Evolutionary conservation across 2,888 invertebrate genomes (phyloP).

Genomic region (Epirrhoe alternata): DNA sequence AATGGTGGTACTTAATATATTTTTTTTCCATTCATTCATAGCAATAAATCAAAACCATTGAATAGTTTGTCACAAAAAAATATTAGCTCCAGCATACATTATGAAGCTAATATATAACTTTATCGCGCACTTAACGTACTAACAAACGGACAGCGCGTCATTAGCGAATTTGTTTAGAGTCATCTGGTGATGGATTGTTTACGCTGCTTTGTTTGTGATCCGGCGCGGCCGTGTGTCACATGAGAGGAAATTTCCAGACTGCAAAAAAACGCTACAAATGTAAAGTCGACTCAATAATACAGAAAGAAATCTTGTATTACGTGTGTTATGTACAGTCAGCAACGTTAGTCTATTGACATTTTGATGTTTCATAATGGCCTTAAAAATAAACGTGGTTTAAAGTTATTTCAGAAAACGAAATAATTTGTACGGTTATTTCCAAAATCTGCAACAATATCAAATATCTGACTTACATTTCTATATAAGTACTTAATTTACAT

Average conservation of each 20-base stretch:
- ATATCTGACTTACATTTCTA: too few species aligned
- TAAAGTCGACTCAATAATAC: neutral
- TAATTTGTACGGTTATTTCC: too few species aligned
- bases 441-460: too few species aligned
- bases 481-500: too few species aligned
- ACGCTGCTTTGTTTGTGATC: conserved; percentile 44
- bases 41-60: too few species aligned
- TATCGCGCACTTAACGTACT: conserved; percentile 33
- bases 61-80: neutral
- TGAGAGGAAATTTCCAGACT: conserved; percentile 57
- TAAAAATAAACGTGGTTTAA: too few species aligned
- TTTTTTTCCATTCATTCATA: neutral
- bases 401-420: too few species aligned
- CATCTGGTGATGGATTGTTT: conserved; percentile 62
- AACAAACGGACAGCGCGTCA: conserved; percentile 38
- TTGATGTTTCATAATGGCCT: too few species aligned
- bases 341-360: too few species aligned
- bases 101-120: conserved; percentile 25
- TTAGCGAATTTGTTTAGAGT: conserved; percentile 56
- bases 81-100: conserved; percentile 10
- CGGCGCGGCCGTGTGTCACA: conserved; percentile 46
- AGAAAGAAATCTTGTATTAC: neutral
- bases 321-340: too few species aligned
- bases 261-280: conserved; percentile 2
- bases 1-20: too few species aligned